phyloP scores from a whole-genome alignment of 23 tunicate species.

The Ascidia mentula region DNA sequence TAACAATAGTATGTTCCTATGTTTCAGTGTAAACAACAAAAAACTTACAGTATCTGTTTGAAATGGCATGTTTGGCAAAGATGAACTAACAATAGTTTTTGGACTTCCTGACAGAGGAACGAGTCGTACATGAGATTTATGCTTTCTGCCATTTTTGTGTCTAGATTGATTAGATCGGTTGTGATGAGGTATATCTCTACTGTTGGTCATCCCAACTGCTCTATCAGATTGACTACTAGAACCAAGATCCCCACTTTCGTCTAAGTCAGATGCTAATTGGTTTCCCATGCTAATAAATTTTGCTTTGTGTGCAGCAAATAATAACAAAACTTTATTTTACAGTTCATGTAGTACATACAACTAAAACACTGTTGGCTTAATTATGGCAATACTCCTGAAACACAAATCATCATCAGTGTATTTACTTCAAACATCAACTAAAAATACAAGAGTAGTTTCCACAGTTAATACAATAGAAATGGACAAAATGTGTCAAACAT shows the following conservation, averaged over 20 bases:
- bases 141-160: conserved; percentile 22
- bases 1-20: no score
- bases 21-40: neutral
- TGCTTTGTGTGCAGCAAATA: no score
- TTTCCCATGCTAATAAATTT: no score
- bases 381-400: no score
- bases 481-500: no score
- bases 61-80: conserved; percentile 24
- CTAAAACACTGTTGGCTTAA: no score
- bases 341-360: no score
- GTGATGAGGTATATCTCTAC: conserved; percentile 24
- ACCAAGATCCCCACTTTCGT: neutral
- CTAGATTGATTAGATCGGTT: conserved; percentile 9
- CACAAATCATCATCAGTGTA: no score
- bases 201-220: neutral
- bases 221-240: neutral
- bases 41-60: conserved; percentile 29
- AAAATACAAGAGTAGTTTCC: no score
- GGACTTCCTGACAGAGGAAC: conserved; percentile 82
- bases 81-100: conserved; percentile 22
- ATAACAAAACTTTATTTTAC: no score
- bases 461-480: no score
- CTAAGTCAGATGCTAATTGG: conserved; percentile 20
- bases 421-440: no score
- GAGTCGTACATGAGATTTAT: conserved; percentile 44